Percentiles rank a stretch among this genome's conserved stretches.
phyloP scores from a whole-genome alignment of 2,797 vertebrate genomes.

The Urosaurus nigricauda region DNA sequence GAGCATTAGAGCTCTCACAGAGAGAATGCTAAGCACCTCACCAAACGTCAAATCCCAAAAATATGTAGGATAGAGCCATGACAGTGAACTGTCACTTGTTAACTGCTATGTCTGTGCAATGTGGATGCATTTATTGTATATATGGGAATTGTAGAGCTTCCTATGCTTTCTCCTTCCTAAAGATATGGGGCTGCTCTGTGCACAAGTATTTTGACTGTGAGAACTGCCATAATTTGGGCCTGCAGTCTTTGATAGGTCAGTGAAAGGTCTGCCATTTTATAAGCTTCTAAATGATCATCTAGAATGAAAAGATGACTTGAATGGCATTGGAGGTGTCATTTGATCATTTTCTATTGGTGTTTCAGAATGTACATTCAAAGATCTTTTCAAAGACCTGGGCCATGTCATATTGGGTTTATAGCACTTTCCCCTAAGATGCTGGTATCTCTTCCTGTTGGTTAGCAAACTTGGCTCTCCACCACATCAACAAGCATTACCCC shows the following conservation, averaged over 20 bases:
- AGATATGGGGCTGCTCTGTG: too few species aligned
- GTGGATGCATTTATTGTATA: too few species aligned
- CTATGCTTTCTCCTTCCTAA: neutral
- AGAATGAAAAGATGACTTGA: neutral
- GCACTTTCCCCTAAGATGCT: neutral
- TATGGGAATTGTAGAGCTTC: neutral
- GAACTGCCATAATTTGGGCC: neutral
- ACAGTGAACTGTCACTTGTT: too few species aligned
- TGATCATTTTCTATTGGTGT: neutral
- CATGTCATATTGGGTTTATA: neutral
- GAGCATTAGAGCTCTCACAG: too few species aligned
- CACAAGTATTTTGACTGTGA: neutral
- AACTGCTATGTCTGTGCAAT: too few species aligned
- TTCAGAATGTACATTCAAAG: neutral
- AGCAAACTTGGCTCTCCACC: neutral
- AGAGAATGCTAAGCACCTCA: too few species aligned
- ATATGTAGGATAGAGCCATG: too few species aligned
- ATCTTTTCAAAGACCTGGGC: neutral
- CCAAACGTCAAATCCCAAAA: too few species aligned
- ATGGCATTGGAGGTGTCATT: neutral
- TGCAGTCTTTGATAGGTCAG: neutral
- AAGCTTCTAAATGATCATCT: neutral
- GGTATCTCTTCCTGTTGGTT: neutral
- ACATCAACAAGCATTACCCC: neutral
- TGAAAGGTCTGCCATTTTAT: too few species aligned